Percentiles rank a stretch among this genome's conserved stretches.
These are phyloP conservation scores for Oscheius sp. DNA, from an alignment of 2,888 invertebrate genomes.

Conservation along the genomic window DNA sequence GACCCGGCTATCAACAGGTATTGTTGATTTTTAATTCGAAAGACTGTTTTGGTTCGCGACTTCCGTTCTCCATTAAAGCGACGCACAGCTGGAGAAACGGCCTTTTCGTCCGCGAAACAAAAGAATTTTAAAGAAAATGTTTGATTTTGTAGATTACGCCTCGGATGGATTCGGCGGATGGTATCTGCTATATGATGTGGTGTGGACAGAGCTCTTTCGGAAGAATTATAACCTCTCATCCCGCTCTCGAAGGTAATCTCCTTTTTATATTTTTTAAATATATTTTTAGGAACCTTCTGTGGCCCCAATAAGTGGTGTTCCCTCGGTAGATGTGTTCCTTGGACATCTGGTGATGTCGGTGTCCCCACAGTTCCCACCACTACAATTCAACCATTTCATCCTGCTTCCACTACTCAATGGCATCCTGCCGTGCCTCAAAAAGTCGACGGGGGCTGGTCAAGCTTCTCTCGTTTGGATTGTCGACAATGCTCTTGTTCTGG, in stretches of 20 bases:
- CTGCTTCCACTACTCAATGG: constrained; percentile 20
- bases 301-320: constrained; percentile 67
- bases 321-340: constrained; percentile 69
- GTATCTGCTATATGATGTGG: constrained; percentile 71
- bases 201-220: constrained; percentile 68
- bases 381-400: constrained; percentile 27
- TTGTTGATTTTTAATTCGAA: constrained; percentile 11
- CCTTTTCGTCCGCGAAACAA: constrained; percentile 18
- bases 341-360: constrained; percentile 40
- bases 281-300: constrained; percentile 63
- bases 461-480: constrained; percentile 63
- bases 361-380: constrained; percentile 26
- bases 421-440: constrained; percentile 42
- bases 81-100: constrained; percentile 28
- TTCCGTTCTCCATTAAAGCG: constrained; percentile 30
- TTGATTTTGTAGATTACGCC: constrained; percentile 61
- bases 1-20: constrained; percentile 67
- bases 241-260: constrained; percentile 59
- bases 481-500: constrained; percentile 62
- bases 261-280: neutral
- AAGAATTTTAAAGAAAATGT: constrained; percentile 6
- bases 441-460: constrained; percentile 68
- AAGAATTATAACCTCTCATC: constrained; percentile 70
- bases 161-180: constrained; percentile 66
- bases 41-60: constrained; percentile 11